Evolutionary conservation across 2,113 vertebrate genomes (phyloP).

Genomic region (Notiomystis cincta): DNA sequence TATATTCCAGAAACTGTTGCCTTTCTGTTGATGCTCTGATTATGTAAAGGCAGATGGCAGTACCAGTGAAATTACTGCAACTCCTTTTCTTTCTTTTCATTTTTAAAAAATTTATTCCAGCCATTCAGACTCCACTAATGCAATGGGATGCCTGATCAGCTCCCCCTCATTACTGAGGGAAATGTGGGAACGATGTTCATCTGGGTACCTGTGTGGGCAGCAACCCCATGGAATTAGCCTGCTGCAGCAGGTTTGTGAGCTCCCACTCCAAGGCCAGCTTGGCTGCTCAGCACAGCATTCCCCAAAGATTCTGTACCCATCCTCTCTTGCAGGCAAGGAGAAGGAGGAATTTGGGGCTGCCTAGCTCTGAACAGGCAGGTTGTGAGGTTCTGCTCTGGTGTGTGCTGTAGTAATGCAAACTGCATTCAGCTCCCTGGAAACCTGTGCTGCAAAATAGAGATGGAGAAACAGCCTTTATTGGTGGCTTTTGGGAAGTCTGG

Average conservation of each 20-base stretch:
- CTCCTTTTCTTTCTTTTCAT: neutral
- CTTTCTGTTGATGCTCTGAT: neutral
- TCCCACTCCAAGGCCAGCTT: neutral
- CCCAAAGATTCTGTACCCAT: neutral
- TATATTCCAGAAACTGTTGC: neutral
- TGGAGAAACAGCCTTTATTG: rapidly evolving
- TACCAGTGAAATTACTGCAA: neutral
- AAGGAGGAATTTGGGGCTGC: neutral
- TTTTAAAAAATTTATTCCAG: neutral
- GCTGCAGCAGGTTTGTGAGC: neutral
- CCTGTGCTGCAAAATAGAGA: neutral
- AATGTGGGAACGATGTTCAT: neutral
- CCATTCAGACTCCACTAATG: neutral
- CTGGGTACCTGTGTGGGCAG: neutral
- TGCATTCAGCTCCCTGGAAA: neutral
- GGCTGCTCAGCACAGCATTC: neutral
- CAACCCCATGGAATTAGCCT: neutral
- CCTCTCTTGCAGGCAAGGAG: neutral
- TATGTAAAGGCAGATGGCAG: neutral
- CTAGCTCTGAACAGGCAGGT: neutral
- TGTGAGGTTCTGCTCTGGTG: neutral
- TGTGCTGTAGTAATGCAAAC: neutral
- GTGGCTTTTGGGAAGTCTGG: neutral
- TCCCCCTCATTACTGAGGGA: neutral
- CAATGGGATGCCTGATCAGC: neutral